phyloP scores from a whole-genome alignment of 2,113 vertebrate genomes.

The Heterocephalus glaber region DNA sequence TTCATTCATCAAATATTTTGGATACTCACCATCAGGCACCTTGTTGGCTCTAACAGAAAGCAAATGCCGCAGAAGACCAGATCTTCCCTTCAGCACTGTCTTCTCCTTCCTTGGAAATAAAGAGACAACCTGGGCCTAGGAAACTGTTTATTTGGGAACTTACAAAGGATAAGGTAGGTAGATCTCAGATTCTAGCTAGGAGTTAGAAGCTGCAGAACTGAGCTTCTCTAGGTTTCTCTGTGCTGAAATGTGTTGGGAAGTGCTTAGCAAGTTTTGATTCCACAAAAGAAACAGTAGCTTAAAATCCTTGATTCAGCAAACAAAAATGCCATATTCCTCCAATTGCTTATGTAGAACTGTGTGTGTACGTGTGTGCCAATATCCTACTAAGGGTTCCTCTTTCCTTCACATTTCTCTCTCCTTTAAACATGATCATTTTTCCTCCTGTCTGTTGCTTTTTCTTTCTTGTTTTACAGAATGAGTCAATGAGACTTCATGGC shows the following conservation, averaged over 20 bases:
- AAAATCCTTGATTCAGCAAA: neutral
- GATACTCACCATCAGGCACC: neutral
- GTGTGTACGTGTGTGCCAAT: too few species aligned
- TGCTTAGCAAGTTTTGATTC: neutral
- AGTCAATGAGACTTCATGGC: neutral
- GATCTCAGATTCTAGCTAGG: neutral
- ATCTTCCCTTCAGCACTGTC: neutral
- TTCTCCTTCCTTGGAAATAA: neutral
- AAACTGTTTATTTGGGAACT: neutral
- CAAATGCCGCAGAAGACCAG: neutral
- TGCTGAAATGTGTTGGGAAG: neutral
- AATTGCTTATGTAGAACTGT: neutral
- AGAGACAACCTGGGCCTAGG: neutral
- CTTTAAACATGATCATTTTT: neutral
- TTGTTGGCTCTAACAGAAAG: neutral
- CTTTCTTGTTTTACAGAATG: neutral
- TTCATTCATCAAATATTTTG: neutral
- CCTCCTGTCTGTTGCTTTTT: neutral
- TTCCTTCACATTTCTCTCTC: neutral
- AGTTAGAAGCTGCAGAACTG: neutral
- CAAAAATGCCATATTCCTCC: neutral
- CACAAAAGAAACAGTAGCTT: neutral
- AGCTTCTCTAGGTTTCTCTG: neutral
- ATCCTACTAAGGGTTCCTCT: neutral
- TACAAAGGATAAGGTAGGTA: too few species aligned